phyloP scores from a whole-genome alignment of 2,113 vertebrate species.

The Tauraco erythrolophus region DNA sequence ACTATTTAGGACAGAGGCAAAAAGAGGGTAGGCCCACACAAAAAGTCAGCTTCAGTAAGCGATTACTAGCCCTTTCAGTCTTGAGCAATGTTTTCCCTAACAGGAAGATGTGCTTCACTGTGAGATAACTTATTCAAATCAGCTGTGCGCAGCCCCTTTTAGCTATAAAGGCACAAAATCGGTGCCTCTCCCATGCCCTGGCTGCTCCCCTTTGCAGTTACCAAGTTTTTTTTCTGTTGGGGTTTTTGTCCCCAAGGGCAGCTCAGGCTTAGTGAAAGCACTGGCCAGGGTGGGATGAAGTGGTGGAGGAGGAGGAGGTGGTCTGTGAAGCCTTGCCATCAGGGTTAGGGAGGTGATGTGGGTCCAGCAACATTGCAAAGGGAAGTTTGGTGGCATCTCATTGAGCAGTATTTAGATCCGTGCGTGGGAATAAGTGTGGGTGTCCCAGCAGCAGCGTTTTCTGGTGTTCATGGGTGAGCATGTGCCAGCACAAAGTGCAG shows the following conservation, averaged over 20 bases:
- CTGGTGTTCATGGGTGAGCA: rapidly evolving
- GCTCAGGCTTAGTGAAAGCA: background rate
- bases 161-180: background rate
- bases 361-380: background rate
- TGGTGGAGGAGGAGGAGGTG: background rate
- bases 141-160: background rate
- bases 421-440: too few species aligned
- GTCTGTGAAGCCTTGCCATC: background rate
- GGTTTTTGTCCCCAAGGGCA: background rate
- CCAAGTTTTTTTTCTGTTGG: background rate
- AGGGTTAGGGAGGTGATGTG: background rate
- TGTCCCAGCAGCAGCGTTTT: background rate
- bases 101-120: slow-evolving; percentile 12
- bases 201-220: background rate
- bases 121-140: slow-evolving; percentile 11
- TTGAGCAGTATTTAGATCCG: background rate
- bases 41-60: background rate
- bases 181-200: background rate
- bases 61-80: background rate
- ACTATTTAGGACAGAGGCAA: slow-evolving; percentile 36
- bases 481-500: background rate
- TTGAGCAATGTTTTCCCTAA: slow-evolving; percentile 41
- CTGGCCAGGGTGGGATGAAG: background rate
- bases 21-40: background rate
- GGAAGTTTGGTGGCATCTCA: background rate